These are phyloP conservation scores for Catharus bicknelli DNA, from an alignment of 2,113 vertebrate genomes.

Conservation along the genomic window DNA sequence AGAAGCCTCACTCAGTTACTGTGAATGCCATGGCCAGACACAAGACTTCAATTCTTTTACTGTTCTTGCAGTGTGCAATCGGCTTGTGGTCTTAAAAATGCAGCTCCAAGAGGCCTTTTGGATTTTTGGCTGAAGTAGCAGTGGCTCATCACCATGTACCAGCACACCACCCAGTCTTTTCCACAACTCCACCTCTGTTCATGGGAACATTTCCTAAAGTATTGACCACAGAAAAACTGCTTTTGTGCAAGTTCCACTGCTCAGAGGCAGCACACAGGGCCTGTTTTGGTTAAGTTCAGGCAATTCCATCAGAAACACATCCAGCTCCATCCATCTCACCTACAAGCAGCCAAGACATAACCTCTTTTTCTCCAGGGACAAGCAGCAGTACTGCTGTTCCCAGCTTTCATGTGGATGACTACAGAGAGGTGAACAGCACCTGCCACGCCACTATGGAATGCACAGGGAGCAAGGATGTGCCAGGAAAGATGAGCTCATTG, in stretches of 20 bases:
- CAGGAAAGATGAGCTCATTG: constrained; percentile 30
- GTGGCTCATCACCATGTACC: neutral
- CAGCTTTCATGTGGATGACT: neutral
- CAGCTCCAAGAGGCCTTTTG: neutral
- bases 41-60: neutral
- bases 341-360: neutral
- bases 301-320: neutral
- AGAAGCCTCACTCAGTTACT: neutral
- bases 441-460: neutral
- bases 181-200: neutral
- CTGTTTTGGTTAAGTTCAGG: neutral
- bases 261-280: neutral
- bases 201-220: rapidly evolving
- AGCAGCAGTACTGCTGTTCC: neutral
- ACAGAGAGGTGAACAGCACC: neutral
- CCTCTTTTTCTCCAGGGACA: neutral
- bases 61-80: neutral
- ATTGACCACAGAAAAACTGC: neutral
- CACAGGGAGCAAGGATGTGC: neutral
- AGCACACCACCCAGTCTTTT: neutral
- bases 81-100: neutral
- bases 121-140: neutral
- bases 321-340: neutral
- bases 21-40: neutral
- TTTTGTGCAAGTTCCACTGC: neutral